Evolutionary conservation across 2,797 vertebrate genomes (phyloP), one percentile per base, ranked within the genome.

Genomic region (Pseudomugil tenellus): DNA sequence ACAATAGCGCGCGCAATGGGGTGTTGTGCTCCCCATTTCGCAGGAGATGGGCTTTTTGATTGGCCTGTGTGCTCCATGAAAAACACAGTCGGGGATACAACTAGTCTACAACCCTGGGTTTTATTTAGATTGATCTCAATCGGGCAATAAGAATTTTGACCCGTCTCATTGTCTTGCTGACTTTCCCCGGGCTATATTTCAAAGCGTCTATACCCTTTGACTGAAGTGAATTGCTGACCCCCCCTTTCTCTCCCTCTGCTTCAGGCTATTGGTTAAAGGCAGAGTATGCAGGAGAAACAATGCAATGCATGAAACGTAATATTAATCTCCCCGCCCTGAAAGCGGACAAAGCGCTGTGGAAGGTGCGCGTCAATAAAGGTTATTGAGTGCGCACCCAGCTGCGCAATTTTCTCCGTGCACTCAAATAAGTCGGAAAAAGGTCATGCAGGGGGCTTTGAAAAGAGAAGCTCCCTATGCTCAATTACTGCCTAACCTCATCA

Each of bases 61-160:
- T 89, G 88, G 80, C 68, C 76, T 89, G 75, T 84, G 83, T 88
- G 88, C 65, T 62, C 72, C 58, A 29, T 92, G 90, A 92, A 90
- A 87, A 92, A 91, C 91, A 86, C 92, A 91, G 91, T 91, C 49
- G 88, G 92, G 89, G 89, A 93, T 88, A 86, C 89, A 92, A 87
- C 81, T 80, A 81, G 87, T 79, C 85, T 89, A 85, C 87, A 91
- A 84, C 77, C 86, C 81, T 63, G 28, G 80, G 84, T 87, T 92
- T 91, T 91, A 92, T 94, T 93, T 91, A 90, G 89, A 92, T 89
- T 89, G 85, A 93, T 93, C 83, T 88, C 89, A 82, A 81, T 85
- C 81, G 76, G 62, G 72, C 81, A 91, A 90, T 91, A 90, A 80
- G 86, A 89, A 91, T 90, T 91, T 84, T 93, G 91, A 92, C 90